Evolutionary conservation across 2,113 vertebrate species (phyloP).

Genomic region (Labrus mixtus): DNA sequence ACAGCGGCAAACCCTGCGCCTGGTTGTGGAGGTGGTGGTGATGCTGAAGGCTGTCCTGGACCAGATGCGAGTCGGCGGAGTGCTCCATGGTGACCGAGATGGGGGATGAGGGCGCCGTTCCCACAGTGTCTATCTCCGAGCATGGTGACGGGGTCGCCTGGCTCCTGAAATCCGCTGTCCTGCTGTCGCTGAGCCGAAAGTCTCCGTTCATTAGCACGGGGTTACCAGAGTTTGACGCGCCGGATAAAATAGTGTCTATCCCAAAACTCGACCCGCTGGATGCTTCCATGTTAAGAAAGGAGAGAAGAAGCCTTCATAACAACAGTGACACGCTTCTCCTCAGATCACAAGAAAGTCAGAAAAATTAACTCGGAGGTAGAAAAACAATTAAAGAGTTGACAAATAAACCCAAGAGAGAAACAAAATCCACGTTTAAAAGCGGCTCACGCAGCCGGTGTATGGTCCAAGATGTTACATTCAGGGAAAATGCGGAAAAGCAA

Average conservation of each 20-base stretch:
- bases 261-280: slow-evolving; percentile 96
- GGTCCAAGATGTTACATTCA: slow-evolving; percentile 79
- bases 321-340: slow-evolving; percentile 67
- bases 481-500: slow-evolving; percentile 62
- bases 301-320: slow-evolving; percentile 87
- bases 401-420: slow-evolving; percentile 54
- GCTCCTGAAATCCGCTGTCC: slow-evolving; percentile 92
- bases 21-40: slow-evolving; percentile 87
- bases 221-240: slow-evolving; percentile 88
- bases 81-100: slow-evolving; percentile 96
- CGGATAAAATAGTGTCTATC: slow-evolving; percentile 97
- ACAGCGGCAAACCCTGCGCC: slow-evolving; percentile 84
- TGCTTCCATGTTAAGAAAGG: slow-evolving; percentile 91
- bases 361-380: slow-evolving; percentile 35
- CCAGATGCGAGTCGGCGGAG: slow-evolving; percentile 87
- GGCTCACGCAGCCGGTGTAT: slow-evolving; percentile 16
- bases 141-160: slow-evolving; percentile 91
- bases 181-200: slow-evolving; percentile 90
- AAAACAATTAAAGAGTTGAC: slow-evolving; percentile 32
- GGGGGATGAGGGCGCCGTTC: slow-evolving; percentile 93
- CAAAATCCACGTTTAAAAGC: slow-evolving; percentile 62
- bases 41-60: slow-evolving; percentile 87
- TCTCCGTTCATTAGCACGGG: slow-evolving; percentile 93
- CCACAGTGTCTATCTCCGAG: slow-evolving; percentile 97
- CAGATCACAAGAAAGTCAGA: slow-evolving; percentile 43